These are phyloP conservation scores for Bungarus multicinctus DNA, from an alignment of 2,113 vertebrate genomes.

Conservation along the genomic window DNA sequence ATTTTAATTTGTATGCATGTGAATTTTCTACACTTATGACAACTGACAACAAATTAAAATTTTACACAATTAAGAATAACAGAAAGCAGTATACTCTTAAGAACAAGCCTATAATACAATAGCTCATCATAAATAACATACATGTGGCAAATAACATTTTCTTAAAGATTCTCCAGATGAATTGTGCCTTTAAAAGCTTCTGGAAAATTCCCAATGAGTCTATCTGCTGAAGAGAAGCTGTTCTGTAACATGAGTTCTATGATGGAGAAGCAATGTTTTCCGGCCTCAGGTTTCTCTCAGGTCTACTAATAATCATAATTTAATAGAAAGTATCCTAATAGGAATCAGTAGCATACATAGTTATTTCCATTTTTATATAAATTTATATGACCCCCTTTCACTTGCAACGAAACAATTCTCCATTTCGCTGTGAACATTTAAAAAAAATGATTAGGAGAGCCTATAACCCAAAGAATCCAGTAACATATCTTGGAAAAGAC, in stretches of 20 bases:
- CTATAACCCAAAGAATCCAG: background rate
- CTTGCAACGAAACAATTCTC: background rate
- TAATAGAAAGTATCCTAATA: background rate
- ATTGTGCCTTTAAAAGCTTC: background rate
- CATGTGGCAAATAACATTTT: background rate
- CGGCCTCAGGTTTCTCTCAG: background rate
- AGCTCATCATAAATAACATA: background rate
- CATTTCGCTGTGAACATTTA: background rate
- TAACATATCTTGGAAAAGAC: background rate
- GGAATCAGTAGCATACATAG: background rate
- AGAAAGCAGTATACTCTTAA: background rate
- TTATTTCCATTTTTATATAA: background rate
- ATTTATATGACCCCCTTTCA: conserved; percentile 2
- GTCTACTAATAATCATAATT: background rate
- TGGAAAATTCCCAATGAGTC: background rate
- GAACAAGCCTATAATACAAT: background rate
- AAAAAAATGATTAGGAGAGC: background rate
- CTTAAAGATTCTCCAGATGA: background rate
- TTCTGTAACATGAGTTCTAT: background rate
- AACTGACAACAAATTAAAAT: background rate
- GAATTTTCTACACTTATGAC: background rate
- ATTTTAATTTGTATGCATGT: background rate
- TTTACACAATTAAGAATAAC: background rate
- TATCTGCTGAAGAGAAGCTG: background rate
- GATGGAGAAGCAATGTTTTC: background rate